Evolutionary conservation across 2,888 invertebrate genomes (phyloP).

Genomic region (Pyrocoelia pectoralis): DNA sequence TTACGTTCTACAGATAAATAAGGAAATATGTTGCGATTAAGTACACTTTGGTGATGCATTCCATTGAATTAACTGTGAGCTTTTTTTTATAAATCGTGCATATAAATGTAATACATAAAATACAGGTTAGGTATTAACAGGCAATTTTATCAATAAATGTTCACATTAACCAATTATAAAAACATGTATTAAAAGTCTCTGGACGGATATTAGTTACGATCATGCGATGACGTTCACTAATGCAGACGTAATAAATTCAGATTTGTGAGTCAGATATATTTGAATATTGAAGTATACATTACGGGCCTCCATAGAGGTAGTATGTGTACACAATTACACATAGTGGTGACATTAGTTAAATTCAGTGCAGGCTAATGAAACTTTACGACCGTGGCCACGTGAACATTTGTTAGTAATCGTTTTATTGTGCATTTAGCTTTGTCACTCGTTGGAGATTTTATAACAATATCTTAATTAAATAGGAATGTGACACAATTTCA

Average conservation of each 20-base stretch:
- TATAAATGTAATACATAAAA: no score
- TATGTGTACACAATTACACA: conserved; percentile 58
- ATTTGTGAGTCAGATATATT: conserved; percentile 59
- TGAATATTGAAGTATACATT: conserved; percentile 57
- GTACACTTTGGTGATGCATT: no score
- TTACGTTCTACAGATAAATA: no score
- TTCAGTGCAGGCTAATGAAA: conserved; percentile 60
- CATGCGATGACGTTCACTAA: conserved; percentile 56
- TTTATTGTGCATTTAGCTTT: conserved; percentile 28
- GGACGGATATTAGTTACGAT: conserved; percentile 54
- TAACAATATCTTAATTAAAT: not conserved
- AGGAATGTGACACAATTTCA: not conserved
- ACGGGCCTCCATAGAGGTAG: conserved; percentile 49
- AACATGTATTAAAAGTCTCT: conserved; percentile 27
- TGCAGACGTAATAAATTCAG: conserved; percentile 58
- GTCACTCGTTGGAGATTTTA: conserved; percentile 2
- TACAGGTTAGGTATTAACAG: not conserved
- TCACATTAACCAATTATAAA: conserved; percentile 20
- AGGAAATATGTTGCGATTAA: no score
- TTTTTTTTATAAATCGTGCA: no score
- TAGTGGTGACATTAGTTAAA: conserved; percentile 61
- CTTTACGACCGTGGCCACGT: conserved; percentile 53
- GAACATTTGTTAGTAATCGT: conserved; percentile 28
- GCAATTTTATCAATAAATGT: conserved; percentile 16
- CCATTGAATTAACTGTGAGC: no score